Conservation (phyloP, 2,797 vertebrate genomes). For the Numenius phaeopus region DNA sequence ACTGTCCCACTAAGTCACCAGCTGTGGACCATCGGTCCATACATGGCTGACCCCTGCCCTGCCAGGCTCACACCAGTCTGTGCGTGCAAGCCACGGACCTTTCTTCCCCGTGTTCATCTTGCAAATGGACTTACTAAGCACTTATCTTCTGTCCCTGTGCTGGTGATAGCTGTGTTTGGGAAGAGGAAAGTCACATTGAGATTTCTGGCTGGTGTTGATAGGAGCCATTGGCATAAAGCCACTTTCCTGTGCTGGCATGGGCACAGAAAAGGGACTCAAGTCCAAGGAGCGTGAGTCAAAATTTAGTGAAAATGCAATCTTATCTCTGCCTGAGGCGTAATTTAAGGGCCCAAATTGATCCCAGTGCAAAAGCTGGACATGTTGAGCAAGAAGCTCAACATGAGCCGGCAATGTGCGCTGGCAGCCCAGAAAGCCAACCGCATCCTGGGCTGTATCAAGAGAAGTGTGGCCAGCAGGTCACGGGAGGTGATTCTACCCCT, state of each 20-base stretch:
- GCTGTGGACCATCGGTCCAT: background rate
- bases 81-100: background rate
- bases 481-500: no score
- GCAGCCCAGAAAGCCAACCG: no score
- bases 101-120: background rate
- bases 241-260: background rate
- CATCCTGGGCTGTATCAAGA: no score
- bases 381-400: no score
- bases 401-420: no score
- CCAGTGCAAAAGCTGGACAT: background rate
- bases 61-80: background rate
- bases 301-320: background rate
- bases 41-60: background rate
- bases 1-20: background rate
- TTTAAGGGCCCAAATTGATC: accelerated
- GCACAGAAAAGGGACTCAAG: background rate
- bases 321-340: accelerated
- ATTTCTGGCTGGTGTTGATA: conserved; percentile 37
- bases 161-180: conserved; percentile 36
- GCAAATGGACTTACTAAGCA: background rate
- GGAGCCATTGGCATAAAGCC: background rate
- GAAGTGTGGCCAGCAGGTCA: no score
- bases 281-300: background rate
- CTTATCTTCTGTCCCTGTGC: conserved; percentile 61
- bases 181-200: conserved; percentile 77